Evolutionary conservation across 2,113 vertebrate genomes (phyloP), one percentile per base, ranked within the genome.

Genomic region (Paedocypris sp.): DNA sequence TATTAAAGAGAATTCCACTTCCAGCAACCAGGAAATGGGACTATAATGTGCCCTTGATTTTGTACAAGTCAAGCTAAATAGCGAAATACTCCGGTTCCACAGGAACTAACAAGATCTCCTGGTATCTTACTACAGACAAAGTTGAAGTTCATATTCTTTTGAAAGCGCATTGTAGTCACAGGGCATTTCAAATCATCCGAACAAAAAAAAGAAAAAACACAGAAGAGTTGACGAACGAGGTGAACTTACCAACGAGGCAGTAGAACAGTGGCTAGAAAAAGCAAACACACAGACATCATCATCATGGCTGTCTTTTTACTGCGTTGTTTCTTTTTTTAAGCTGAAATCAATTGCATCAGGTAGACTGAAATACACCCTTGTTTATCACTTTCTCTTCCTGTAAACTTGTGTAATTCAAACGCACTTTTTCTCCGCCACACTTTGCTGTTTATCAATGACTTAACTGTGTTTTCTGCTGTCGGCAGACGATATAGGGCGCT

Each of bases 381-480:
- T 63, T 64, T 65, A 72, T 76, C 61, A 61, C 60, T 51, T 58
- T 31, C 33, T 45, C 52, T 57, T 67, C 35, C 47, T 64, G 49
- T 50, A 31, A 29, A 62, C 68, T 57, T 32, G 42, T 68, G 68
- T 70, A 66, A 76, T 69, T 69, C 70, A 69, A 72, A 73, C 67
- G 64, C 64, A 69, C 56, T 72, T 74, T 62, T n/a, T n/a, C n/a
- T 46, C 43, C 2, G 23, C 23, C 57, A 48, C 38, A 68, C 43
- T 69, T 73, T 73, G 58, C 46, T 69, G 68, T 63, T 47, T 64
- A 68, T 64, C 38, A 35, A 26, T 51, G 60, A 68, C 66, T 72
- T 69, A 75, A 73, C 78, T 76, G 68, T 41, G 33, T 80, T 80
- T 72, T 38, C 70, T 46, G 32, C 16, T 61, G 56, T 61, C 13